A percentile compares a stretch with the other conserved stretches of the same genome.
phyloP scores from a whole-genome alignment of 2,113 vertebrate species.

The Charina bottae region DNA sequence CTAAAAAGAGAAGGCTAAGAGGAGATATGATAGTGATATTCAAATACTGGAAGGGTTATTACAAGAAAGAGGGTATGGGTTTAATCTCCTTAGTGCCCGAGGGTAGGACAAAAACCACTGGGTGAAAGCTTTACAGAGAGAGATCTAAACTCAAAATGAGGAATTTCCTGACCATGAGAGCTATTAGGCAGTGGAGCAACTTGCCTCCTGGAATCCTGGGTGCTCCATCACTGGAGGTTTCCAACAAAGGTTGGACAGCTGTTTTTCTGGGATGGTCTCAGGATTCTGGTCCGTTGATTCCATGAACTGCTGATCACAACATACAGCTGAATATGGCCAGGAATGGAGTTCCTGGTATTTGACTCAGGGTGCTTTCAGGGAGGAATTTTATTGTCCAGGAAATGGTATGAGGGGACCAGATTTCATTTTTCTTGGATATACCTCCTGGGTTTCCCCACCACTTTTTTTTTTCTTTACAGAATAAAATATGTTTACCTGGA shows the following conservation, averaged over 20 bases:
- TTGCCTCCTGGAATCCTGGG: too few relatives aligned
- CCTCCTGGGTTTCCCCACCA: not conserved
- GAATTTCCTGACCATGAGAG: not conserved
- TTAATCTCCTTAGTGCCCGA: not conserved
- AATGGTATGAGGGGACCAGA: not conserved
- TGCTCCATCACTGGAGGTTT: not conserved
- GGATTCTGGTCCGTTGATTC: not conserved
- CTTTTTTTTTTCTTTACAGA: not conserved
- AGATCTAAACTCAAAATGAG: not conserved
- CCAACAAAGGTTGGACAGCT: not conserved
- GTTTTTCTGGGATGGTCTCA: not conserved
- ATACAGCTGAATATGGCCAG: not conserved
- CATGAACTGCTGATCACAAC: not conserved
- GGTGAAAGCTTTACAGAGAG: not conserved
- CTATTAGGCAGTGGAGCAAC: not conserved
- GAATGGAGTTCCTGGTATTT: not conserved
- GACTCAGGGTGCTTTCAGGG: not conserved
- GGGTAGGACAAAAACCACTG: not conserved
- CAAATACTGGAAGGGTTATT: too few relatives aligned
- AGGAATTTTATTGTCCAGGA: not conserved
- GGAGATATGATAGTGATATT: too few relatives aligned
- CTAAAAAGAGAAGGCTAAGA: too few relatives aligned
- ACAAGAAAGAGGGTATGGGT: too few relatives aligned
- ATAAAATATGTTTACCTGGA: not conserved
- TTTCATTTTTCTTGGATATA: not conserved